Conservation (phyloP, 1,140 invertebrate genomes). For the Aphidius ervi region DNA sequence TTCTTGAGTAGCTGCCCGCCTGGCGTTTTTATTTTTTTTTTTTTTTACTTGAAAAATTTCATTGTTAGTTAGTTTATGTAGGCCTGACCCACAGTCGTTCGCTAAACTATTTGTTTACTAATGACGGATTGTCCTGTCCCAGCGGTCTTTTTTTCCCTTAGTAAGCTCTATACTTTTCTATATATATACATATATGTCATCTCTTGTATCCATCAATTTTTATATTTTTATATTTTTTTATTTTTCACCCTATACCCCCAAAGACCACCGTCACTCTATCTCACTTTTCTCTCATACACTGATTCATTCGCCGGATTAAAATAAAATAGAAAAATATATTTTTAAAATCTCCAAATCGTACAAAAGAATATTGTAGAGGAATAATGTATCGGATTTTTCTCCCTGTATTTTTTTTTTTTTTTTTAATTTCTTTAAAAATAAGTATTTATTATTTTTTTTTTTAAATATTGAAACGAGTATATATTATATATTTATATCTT, state of each 20-base stretch:
- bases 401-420: too few species aligned
- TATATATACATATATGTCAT: background rate
- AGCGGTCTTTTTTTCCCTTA: constrained; percentile 5
- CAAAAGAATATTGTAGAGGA: too few species aligned
- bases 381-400: too few species aligned
- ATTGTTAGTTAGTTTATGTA: constrained; percentile 43
- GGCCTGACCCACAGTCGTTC: constrained; percentile 22
- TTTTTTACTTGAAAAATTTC: constrained; percentile 14
- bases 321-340: too few species aligned
- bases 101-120: constrained; percentile 46
- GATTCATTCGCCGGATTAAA: too few species aligned
- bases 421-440: background rate
- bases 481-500: too few species aligned
- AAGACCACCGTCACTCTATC: too few species aligned
- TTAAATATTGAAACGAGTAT: background rate
- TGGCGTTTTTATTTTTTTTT: constrained; percentile 14
- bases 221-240: too few species aligned
- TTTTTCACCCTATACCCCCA: too few species aligned
- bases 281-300: too few species aligned
- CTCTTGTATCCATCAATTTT: too few species aligned
- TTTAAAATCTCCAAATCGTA: too few species aligned
- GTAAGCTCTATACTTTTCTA: background rate
- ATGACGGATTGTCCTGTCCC: constrained; percentile 41
- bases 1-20: constrained; percentile 19
- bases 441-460: background rate